Evolutionary conservation across 2,888 invertebrate genomes (phyloP).

Genomic region (Polyommatus icarus): DNA sequence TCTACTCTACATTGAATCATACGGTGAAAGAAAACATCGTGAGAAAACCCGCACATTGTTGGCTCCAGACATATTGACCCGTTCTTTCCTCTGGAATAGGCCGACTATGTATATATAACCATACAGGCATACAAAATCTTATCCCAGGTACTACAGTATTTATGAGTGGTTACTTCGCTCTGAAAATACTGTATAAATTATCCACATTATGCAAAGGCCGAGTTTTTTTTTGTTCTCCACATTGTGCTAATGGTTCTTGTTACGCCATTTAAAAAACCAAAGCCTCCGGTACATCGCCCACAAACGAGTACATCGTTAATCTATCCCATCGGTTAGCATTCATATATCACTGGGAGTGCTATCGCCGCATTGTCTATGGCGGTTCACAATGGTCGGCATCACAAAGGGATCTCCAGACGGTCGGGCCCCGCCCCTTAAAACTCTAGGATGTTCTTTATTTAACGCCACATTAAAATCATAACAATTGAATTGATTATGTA

Average conservation of each 20-base stretch:
- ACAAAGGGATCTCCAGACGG: slow-evolving; percentile 5
- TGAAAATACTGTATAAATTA: too few species aligned
- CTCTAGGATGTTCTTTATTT: slow-evolving; percentile 26
- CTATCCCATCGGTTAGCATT: background rate
- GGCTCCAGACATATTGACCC: too few species aligned
- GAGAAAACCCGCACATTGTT: too few species aligned
- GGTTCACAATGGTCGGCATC: slow-evolving; percentile 7
- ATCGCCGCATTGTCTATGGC: slow-evolving; percentile 14
- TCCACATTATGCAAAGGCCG: too few species aligned
- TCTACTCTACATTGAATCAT: too few species aligned
- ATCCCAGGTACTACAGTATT: too few species aligned
- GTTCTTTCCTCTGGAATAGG: too few species aligned
- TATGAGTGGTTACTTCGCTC: too few species aligned
- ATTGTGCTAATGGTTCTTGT: background rate
- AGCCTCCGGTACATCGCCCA: background rate
- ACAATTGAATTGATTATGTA: slow-evolving; percentile 28
- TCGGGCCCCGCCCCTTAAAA: background rate
- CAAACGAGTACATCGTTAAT: background rate
- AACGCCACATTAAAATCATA: slow-evolving; percentile 28
- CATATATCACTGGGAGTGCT: slow-evolving; percentile 1
- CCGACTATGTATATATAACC: too few species aligned
- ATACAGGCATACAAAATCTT: too few species aligned
- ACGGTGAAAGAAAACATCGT: too few species aligned
- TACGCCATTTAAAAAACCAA: background rate
- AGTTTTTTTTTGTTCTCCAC: background rate